These are phyloP conservation scores for Leptopilina myrica DNA, from an alignment of 2,888 invertebrate species.

Conservation along the genomic window DNA sequence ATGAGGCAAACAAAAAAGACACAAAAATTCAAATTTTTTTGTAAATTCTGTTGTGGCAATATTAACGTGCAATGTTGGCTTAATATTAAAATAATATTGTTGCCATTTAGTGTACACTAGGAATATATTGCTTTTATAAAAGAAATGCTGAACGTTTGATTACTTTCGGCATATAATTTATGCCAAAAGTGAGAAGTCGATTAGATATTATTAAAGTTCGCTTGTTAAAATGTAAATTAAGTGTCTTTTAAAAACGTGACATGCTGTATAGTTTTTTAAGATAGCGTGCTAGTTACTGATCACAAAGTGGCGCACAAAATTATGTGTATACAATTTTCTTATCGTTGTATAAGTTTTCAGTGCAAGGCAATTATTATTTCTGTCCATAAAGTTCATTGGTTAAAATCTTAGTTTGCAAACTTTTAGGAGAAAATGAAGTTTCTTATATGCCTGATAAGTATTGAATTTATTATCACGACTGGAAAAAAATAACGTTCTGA, in stretches of 20 bases:
- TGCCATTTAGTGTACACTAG: too few relatives aligned
- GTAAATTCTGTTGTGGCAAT: too few relatives aligned
- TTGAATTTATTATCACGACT: background rate
- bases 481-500: background rate
- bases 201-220: background rate
- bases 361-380: background rate
- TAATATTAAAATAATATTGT: too few relatives aligned
- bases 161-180: background rate
- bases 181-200: background rate
- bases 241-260: background rate
- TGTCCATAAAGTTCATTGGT: slow-evolving; percentile 1
- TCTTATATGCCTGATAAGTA: background rate
- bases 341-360: background rate
- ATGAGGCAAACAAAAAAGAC: too few relatives aligned
- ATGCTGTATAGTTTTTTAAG: slow-evolving; percentile 3
- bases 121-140: too few relatives aligned
- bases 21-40: too few relatives aligned
- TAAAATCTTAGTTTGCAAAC: background rate
- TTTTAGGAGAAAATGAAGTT: background rate
- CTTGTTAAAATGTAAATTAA: background rate
- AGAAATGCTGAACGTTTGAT: too few relatives aligned
- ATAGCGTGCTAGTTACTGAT: background rate
- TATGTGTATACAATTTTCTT: slow-evolving; percentile 17
- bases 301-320: slow-evolving; percentile 13
- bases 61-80: too few relatives aligned